Evolutionary conservation across 2,113 vertebrate genomes (phyloP), one percentile per base, ranked within the genome.

Genomic region (Paedocypris sp.): DNA sequence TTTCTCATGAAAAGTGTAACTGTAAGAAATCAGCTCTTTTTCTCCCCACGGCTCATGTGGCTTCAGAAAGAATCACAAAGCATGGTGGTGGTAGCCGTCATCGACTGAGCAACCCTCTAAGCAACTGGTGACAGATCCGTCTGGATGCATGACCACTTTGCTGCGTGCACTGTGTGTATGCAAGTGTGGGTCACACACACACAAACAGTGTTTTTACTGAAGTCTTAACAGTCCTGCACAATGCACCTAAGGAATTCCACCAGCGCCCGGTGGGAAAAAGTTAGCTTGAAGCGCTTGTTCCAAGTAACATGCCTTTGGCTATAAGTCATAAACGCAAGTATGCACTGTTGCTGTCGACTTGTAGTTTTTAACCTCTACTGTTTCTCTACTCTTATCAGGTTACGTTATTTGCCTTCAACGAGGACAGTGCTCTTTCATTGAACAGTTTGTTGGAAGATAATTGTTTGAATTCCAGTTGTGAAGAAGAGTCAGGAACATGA

Each of bases 131-230:
- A 85, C 81, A 80, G 76, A 79, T 73, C 72, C 36, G 68, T 64
- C 69, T 64, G 77, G 79, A 80, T 68, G 79, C 85, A 76, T 82
- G 79, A 82, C 78, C 73, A 81, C 77, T 80, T 75, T 69, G 68
- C 73, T 77, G 77, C 67, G 69, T 59, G 51, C 64, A 72, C 72
- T 67, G 71, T 81, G 62, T 76, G 45, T 53, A 51, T 51, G 39
- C 50, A 59, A 23, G 59, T 51, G 66, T 58, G 38, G 50, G 51
- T 53, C 62, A 53, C 46, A 65, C 31, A 45, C 57, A 72, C 72
- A 59, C 67, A 57, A 32, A 47, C 66, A 62, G 63, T 80, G 78
- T 86, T 86, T 83, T 83, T 73, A 82, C 78, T 77, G 71, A 71
- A 58, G 67, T 73, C 73, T 76, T 76, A 80, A 63, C 57, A 46